Base-by-base conservation (phyloP, 2,113 vertebrate species). In the Chionis minor region DNA sequence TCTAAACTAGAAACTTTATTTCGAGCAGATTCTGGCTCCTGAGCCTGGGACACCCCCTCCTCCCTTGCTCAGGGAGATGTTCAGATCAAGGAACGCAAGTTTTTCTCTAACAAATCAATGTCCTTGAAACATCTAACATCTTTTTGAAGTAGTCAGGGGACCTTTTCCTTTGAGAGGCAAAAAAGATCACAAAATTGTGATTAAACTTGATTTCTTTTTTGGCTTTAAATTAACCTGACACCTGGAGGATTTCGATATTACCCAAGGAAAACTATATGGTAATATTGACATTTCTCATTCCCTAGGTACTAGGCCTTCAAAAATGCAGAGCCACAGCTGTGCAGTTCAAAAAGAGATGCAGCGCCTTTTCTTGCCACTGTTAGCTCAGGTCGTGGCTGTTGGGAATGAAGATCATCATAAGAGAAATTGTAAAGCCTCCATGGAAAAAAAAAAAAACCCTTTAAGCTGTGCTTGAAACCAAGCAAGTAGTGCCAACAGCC, bases 201-300 rank as follows among this genome's bases (percentile, higher is more conserved):
- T 90, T 83, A 81, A 82, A 87, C 6, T 85, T 71, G n/a, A 42
- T 88, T 90, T 82, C 44, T 45, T 58, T 70, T 61, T 80, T 83
- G 88, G 30, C 33, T 93, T 95, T 74, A 93, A 88, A 69, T 90
- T 88, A 84, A 81, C 81, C 81, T 72, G 82, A 80, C 66, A 90
- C 42, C 52, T 61, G 10, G 66, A 90, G 33, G 62, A 90, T 88
- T 92, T 90, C 1, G 5, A 3, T 83, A 73, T 56, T 86, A 92
- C 71, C 62, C 58, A 67, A 88, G 78, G 62, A 90, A 86, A 90
- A 73, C 58, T 69, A 30, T 65, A 88, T 58, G 88, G 71, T 86
- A 94, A 88, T 80, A 82, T 2, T 75, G 91, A 88, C 88, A 81
- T 92, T 95, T 95, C 79, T 82, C 26, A 72, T 88, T 93, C 63